These are phyloP conservation scores for Sebastes steindachneri DNA, from an alignment of 2,797 vertebrate species.

Conservation along the genomic window DNA sequence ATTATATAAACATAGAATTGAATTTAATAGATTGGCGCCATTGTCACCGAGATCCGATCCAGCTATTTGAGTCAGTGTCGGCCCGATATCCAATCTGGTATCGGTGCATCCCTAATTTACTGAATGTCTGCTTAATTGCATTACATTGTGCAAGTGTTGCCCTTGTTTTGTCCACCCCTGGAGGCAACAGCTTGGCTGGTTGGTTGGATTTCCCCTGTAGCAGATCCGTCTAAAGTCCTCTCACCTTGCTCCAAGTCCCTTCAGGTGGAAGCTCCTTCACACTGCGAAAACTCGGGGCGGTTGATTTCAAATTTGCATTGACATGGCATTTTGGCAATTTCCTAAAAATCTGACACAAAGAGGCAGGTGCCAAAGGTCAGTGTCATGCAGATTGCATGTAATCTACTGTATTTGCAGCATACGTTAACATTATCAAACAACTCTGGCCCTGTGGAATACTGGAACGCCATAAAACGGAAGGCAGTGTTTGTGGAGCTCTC, in stretches of 20 bases:
- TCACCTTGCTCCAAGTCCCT: conserved; percentile 27
- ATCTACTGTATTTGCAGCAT: neutral
- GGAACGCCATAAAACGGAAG: neutral
- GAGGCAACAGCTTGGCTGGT: conserved; percentile 22
- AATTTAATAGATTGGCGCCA: no score
- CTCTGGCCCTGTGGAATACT: neutral
- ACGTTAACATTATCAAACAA: neutral
- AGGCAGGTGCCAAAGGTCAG: conserved; percentile 5
- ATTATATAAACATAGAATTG: no score
- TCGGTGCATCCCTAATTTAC: neutral
- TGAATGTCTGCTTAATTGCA: neutral
- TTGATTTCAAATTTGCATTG: conserved; percentile 50
- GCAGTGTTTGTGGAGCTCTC: conserved; percentile 39
- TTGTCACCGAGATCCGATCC: no score
- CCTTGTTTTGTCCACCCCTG: neutral
- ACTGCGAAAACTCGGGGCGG: conserved; percentile 36
- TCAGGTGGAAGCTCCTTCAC: conserved; percentile 40
- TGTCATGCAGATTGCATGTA: neutral
- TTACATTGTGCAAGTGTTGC: neutral
- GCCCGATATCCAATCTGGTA: no score
- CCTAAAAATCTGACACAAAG: conserved; percentile 44
- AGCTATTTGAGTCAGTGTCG: no score
- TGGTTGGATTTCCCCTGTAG: conserved; percentile 36
- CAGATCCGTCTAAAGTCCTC: conserved; percentile 19
- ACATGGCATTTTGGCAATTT: conserved; percentile 51